phyloP scores from a whole-genome alignment of 2,888 invertebrate species.

The Lacanobia oleracea region DNA sequence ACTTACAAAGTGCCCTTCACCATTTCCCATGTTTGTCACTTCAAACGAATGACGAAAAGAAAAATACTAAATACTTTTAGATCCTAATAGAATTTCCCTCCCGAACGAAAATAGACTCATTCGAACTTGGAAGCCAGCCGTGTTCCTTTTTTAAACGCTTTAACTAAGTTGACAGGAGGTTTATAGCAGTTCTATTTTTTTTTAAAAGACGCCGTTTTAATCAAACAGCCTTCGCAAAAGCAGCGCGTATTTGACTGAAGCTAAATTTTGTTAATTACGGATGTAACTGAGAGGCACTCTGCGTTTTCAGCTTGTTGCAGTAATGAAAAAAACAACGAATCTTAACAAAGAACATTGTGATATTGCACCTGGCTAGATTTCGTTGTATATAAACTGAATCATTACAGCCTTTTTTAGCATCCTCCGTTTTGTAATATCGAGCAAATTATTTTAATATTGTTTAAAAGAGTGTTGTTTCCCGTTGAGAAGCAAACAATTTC shows the following conservation, averaged over 20 bases:
- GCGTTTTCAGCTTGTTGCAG: conserved; percentile 28
- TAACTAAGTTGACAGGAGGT: conserved; percentile 47
- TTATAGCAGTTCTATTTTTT: conserved; percentile 52
- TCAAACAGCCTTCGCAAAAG: conserved; percentile 35
- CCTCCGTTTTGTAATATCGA: not conserved
- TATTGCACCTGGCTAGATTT: not conserved
- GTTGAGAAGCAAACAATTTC: not conserved
- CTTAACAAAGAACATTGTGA: conserved; percentile 8
- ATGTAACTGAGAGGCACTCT: conserved; percentile 25
- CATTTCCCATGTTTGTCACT: not conserved
- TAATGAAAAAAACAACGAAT: conserved; percentile 23
- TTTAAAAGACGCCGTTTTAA: conserved; percentile 34
- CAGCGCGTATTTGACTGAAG: conserved; percentile 42
- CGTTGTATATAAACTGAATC: not conserved
- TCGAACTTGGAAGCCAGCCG: conserved; percentile 23
- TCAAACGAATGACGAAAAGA: not conserved
- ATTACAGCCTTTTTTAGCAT: not conserved
- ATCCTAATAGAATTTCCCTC: not conserved
- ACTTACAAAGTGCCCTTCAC: not conserved
- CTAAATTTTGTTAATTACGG: conserved; percentile 51
- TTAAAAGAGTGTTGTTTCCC: not conserved
- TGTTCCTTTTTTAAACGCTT: conserved; percentile 42
- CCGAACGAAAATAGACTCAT: conserved; percentile 14
- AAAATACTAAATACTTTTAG: conserved; percentile 3
- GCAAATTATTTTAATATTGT: no score